Evolutionary conservation across 2,888 invertebrate species (phyloP).

Genomic region (Atrina japonica): DNA sequence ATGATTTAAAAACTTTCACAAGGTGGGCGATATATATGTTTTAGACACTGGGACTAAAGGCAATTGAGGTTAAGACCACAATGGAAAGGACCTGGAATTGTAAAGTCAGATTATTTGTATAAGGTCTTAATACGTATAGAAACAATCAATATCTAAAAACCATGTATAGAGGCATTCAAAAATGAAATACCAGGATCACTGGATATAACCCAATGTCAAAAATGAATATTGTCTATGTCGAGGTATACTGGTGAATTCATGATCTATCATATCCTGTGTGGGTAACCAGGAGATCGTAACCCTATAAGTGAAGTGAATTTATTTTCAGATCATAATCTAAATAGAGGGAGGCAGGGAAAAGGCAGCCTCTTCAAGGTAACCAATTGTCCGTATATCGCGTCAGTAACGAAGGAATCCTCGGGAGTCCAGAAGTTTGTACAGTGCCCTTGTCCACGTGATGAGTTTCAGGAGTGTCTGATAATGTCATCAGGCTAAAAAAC

Average conservation of each 20-base stretch:
- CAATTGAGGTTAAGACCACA: slow-evolving; percentile 8
- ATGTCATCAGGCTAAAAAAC: background rate
- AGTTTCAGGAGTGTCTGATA: background rate
- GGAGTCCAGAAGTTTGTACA: background rate
- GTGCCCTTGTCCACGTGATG: slow-evolving; percentile 3
- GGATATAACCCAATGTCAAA: background rate
- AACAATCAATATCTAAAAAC: slow-evolving; percentile 9
- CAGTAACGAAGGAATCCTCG: background rate
- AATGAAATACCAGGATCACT: background rate
- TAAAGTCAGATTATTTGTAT: slow-evolving; percentile 14
- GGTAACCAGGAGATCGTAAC: background rate
- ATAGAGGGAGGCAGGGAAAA: background rate
- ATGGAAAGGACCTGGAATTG: slow-evolving; percentile 28
- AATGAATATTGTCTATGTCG: slow-evolving; percentile 17
- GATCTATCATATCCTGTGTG: slow-evolving; percentile 3
- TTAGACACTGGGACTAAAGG: slow-evolving; percentile 14
- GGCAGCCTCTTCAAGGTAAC: background rate
- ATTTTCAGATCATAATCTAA: background rate
- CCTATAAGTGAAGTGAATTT: background rate
- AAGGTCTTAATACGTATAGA: background rate
- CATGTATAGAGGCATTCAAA: slow-evolving; percentile 9
- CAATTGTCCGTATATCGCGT: background rate
- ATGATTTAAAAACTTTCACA: slow-evolving; percentile 14
- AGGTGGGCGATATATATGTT: slow-evolving; percentile 12
- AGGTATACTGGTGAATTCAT: slow-evolving; percentile 17